phyloP scores from a whole-genome alignment of 2,797 vertebrate genomes.

The Labeo calbasu region DNA sequence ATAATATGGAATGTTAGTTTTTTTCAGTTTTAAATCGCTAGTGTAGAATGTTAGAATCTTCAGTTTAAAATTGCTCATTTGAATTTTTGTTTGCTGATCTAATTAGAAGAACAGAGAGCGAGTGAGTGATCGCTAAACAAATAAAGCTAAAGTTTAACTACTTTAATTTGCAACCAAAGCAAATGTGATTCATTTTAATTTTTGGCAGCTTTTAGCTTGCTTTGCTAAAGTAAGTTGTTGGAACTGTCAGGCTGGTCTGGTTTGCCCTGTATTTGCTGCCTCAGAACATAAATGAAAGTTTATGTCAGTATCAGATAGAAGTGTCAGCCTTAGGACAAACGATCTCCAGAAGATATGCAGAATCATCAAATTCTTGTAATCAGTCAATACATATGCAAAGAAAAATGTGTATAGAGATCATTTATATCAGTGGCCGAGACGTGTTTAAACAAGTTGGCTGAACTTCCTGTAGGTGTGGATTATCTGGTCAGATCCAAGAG shows the following conservation, averaged over 20 bases:
- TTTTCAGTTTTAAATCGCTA: background rate
- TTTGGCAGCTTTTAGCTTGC: background rate
- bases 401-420: background rate
- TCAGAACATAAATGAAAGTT: background rate
- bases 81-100: background rate
- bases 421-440: background rate
- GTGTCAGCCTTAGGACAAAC: background rate
- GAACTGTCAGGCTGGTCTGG: conserved; percentile 26
- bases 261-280: background rate
- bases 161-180: background rate
- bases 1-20: background rate
- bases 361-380: background rate
- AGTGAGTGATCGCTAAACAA: background rate
- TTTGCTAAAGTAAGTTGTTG: background rate
- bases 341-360: background rate
- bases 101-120: background rate
- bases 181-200: background rate
- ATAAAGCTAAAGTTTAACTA: background rate
- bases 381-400: background rate
- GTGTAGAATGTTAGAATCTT: background rate
- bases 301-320: background rate
- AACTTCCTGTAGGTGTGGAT: conserved; percentile 32
- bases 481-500: background rate
- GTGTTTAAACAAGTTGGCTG: background rate
- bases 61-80: background rate